These are phyloP conservation scores for Lasioglossum vierecki DNA, from an alignment of 2,888 invertebrate species.

Conservation along the genomic window DNA sequence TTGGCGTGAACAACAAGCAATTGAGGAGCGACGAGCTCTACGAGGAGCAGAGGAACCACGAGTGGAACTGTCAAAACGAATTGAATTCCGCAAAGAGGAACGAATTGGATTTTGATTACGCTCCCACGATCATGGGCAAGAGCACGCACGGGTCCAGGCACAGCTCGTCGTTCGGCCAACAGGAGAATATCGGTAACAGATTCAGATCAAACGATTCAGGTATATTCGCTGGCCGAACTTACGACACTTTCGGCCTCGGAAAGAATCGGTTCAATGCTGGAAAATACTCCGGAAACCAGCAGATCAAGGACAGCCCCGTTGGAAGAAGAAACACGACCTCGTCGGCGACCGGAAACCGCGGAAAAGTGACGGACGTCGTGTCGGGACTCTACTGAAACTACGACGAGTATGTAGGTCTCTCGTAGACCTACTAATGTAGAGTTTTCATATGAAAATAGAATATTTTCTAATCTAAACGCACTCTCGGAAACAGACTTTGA, in stretches of 20 bases:
- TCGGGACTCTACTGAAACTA: slow-evolving; percentile 80
- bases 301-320: slow-evolving; percentile 62
- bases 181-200: slow-evolving; percentile 66
- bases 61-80: slow-evolving; percentile 73
- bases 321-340: slow-evolving; percentile 74
- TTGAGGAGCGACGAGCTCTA: slow-evolving; percentile 78
- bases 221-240: slow-evolving; percentile 77
- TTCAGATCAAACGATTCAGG: slow-evolving; percentile 74
- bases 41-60: slow-evolving; percentile 68
- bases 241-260: slow-evolving; percentile 80
- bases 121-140: slow-evolving; percentile 58
- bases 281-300: slow-evolving; percentile 79
- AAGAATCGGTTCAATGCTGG: slow-evolving; percentile 82
- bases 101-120: slow-evolving; percentile 52
- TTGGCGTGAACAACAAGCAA: slow-evolving; percentile 60
- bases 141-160: slow-evolving; percentile 43
- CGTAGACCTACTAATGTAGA: too few species aligned
- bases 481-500: too few species aligned
- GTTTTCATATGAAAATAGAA: too few species aligned
- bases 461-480: too few species aligned
- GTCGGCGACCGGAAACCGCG: slow-evolving; percentile 74
- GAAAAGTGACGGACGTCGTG: slow-evolving; percentile 81
- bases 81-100: slow-evolving; percentile 65
- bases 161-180: slow-evolving; percentile 67
- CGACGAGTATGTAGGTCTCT: neutral